Evolutionary conservation across 2,113 vertebrate species (phyloP).

Genomic region (Condylura cristata): DNA sequence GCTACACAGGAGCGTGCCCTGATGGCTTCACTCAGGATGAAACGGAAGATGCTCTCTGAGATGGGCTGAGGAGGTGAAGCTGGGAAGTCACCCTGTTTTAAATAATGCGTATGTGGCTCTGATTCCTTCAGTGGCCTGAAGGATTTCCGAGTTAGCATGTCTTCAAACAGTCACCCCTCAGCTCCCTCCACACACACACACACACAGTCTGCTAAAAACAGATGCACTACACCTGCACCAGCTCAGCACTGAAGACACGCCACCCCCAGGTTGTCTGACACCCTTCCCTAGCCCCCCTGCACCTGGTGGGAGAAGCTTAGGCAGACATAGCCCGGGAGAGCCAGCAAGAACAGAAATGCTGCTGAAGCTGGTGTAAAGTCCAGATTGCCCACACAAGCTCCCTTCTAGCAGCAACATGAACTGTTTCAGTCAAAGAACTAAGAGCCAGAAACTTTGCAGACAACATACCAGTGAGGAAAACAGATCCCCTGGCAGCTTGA

Average conservation of each 20-base stretch:
- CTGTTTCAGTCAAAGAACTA: not conserved
- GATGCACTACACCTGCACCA: fast-evolving
- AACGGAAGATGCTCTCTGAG: not conserved
- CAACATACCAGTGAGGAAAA: not conserved
- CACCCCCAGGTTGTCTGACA: not conserved
- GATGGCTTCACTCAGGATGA: not conserved
- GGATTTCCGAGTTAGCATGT: too few relatives aligned
- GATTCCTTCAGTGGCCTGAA: not conserved
- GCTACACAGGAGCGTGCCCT: too few relatives aligned
- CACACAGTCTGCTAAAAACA: not conserved
- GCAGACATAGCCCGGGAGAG: not conserved
- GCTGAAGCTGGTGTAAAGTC: not conserved
- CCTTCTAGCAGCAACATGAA: not conserved
- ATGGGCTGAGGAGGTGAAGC: too few relatives aligned
- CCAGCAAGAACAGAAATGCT: not conserved
- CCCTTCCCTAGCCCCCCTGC: not conserved
- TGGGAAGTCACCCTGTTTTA: too few relatives aligned
- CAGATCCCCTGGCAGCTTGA: not conserved
- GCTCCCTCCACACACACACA: too few relatives aligned
- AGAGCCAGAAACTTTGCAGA: not conserved
- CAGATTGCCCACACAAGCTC: not conserved
- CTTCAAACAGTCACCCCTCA: not conserved
- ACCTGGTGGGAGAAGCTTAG: too few relatives aligned
- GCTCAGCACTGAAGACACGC: not conserved
- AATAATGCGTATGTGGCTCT: too few relatives aligned